These are phyloP conservation scores for Nothocercus nigrocapillus DNA, from an alignment of 2,113 vertebrate genomes.

Conservation along the genomic window DNA sequence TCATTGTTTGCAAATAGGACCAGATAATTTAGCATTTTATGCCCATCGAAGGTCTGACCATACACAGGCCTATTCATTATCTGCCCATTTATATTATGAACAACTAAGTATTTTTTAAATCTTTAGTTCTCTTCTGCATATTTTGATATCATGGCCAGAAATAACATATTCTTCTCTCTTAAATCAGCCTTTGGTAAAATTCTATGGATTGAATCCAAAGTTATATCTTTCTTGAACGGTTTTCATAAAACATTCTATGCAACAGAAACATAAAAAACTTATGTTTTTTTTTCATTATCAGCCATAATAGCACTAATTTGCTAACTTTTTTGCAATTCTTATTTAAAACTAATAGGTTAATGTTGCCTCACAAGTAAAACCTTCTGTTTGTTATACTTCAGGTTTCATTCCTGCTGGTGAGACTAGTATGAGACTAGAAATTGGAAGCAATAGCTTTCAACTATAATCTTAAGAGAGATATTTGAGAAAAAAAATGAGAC, in stretches of 20 bases:
- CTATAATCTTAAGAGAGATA: constrained; percentile 28
- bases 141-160: background rate
- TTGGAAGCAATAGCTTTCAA: constrained; percentile 61
- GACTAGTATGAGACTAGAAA: constrained; percentile 38
- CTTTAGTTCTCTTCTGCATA: background rate
- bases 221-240: background rate
- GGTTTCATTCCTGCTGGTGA: constrained; percentile 48
- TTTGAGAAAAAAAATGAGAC: constrained; percentile 42
- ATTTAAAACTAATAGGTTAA: background rate
- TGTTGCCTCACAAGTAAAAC: constrained; percentile 34
- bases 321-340: constrained; percentile 10
- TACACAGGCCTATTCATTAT: background rate
- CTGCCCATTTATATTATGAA: background rate
- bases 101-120: background rate
- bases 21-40: constrained; percentile 3
- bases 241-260: background rate
- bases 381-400: background rate
- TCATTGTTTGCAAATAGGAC: background rate
- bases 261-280: background rate
- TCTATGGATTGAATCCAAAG: background rate
- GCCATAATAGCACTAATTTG: constrained; percentile 12
- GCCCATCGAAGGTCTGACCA: background rate
- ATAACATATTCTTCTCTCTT: background rate
- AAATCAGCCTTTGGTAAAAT: background rate
- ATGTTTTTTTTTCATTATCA: background rate